phyloP scores from a whole-genome alignment of 2,113 vertebrate genomes.

The Gasterosteus nipponicus region DNA sequence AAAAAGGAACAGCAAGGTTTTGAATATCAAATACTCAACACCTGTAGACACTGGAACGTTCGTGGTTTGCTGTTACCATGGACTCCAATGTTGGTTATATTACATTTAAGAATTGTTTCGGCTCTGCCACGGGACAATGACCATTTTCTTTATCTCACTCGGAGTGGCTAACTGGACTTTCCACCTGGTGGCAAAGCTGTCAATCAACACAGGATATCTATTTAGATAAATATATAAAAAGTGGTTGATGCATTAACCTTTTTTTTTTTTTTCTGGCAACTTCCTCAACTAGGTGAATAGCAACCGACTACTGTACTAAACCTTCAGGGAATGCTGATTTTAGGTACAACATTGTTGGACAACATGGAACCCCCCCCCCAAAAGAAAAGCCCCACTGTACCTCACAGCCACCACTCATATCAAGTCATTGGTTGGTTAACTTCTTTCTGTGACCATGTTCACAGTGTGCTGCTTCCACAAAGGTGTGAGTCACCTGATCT shows the following conservation, averaged over 20 bases:
- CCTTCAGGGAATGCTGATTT: neutral
- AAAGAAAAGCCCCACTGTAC: neutral
- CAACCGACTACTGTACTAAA: conserved; percentile 18
- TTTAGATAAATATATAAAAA: neutral
- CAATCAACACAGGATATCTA: neutral
- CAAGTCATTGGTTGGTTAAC: conserved; percentile 8
- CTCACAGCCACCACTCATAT: conserved; percentile 3
- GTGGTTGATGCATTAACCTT: conserved; percentile 17
- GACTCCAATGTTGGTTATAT: neutral
- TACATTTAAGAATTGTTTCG: no score
- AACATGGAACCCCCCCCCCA: neutral
- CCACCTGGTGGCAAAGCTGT: neutral
- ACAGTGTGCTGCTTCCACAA: conserved; percentile 47
- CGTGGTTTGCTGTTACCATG: neutral
- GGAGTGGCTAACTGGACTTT: neutral
- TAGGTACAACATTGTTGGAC: conserved; percentile 16
- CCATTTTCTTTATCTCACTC: neutral
- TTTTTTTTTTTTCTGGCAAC: conserved; percentile 9
- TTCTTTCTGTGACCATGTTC: conserved; percentile 43
- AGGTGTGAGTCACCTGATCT: conserved; percentile 46
- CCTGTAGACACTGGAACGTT: neutral
- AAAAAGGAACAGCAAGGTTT: conserved; percentile 14
- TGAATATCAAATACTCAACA: neutral
- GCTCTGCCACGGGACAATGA: no score
- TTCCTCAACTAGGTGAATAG: conserved; percentile 23